A percentile compares a stretch with the other conserved stretches of the same genome.
Evolutionary conservation across 2,888 invertebrate species (phyloP).

Genomic region (Acanthosepion lycidas): DNA sequence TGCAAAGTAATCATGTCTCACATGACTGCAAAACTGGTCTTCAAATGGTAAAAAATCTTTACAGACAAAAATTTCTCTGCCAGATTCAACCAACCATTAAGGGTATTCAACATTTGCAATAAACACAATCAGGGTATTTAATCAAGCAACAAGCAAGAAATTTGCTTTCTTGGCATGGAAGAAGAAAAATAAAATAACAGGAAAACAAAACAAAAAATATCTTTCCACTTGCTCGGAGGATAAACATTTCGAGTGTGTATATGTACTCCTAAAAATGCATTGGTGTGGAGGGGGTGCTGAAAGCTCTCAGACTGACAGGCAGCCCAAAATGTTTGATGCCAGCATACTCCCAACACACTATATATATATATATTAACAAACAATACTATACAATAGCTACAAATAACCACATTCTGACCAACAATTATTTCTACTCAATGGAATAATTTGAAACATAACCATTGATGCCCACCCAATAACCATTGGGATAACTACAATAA

Average conservation of each 20-base stretch:
- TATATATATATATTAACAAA: no score
- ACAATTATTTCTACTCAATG: no score
- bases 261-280: neutral
- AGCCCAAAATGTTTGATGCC: no score
- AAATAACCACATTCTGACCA: no score
- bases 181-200: neutral
- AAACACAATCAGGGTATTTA: neutral
- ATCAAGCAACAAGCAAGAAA: conserved; percentile 24
- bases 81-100: no score
- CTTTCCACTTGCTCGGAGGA: neutral
- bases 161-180: neutral
- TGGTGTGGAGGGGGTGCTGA: no score
- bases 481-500: no score
- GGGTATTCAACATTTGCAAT: neutral
- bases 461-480: no score
- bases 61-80: neutral
- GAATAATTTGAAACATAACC: no score
- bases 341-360: no score
- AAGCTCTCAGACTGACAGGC: no score
- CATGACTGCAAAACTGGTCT: neutral
- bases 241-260: neutral
- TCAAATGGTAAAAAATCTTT: neutral
- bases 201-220: neutral
- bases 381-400: no score
- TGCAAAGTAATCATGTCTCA: neutral